Conservation (phyloP, 2,888 invertebrate genomes). For the Linnaemya tessellans region DNA sequence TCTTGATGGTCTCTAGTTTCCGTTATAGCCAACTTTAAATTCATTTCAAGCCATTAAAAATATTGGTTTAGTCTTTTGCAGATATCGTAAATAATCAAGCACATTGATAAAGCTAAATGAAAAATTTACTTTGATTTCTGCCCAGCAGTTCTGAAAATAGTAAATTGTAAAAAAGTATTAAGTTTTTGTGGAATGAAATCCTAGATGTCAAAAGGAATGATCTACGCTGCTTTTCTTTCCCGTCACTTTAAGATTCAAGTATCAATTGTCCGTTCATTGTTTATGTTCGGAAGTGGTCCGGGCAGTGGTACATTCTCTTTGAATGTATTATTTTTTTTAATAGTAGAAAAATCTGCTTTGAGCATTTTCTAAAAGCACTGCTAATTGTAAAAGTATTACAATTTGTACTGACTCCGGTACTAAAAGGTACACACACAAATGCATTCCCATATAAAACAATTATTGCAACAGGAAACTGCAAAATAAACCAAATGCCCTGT, state of each 20-base stretch:
- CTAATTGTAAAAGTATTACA: no score
- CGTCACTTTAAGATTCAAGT: no score
- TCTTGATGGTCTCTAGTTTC: neutral
- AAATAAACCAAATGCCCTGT: neutral
- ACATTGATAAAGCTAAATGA: conserved; percentile 2
- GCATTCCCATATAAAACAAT: neutral
- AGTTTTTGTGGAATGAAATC: no score
- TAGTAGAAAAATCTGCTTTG: no score
- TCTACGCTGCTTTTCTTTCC: no score
- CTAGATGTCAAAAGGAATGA: no score
- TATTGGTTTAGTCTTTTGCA: conserved; percentile 62
- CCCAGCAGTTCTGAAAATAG: conserved; percentile 1
- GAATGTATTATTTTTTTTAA: no score
- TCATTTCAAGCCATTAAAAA: conserved; percentile 44
- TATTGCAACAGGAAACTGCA: conserved; percentile 11
- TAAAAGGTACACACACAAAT: neutral
- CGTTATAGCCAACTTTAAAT: conserved; percentile 52
- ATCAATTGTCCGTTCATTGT: no score
- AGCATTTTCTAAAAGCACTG: no score
- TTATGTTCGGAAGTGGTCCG: no score
- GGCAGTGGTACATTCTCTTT: no score
- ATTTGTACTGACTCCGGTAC: neutral
- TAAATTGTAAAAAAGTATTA: no score
- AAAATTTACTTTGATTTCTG: conserved; percentile 1
- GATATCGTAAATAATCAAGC: conserved; percentile 49